Evolutionary conservation across 2,888 invertebrate species (phyloP), one percentile per base, ranked within the genome.

Genomic region (Rapana venosa): DNA sequence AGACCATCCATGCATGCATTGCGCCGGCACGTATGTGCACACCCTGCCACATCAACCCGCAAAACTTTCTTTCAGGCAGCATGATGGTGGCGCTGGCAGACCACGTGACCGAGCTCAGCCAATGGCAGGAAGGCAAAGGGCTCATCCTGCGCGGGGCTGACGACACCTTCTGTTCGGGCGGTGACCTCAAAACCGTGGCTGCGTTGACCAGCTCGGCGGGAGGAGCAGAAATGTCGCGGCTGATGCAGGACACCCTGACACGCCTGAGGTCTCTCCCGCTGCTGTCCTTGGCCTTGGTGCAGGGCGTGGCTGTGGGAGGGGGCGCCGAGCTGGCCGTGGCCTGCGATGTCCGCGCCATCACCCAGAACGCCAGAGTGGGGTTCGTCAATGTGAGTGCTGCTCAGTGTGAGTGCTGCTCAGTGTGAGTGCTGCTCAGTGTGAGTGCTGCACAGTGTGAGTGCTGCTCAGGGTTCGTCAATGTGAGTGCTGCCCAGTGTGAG

Each of bases 71-170:
- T 94, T 17, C 92, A 97, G 97, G 97, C 13, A 95, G 94, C 85
- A 97, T 97, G 97, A 97, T 97, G 96, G 95, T 96, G 17, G 96
- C 97, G 77, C 93, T 97, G n/a, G 94, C 94, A 61, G 95, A 96
- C 74, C 94, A 95, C 56, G 94, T 97, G 0, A 90, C 92, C 11
- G 94, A 95, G n/a, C 93, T 97, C 58, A 96, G 97, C 92, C 91
- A 93, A 0, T 97, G 97, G 97, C 90, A 93, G 6, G 89, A 91
- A 0, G 96, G 93, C 95, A 96, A 96, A 95, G 97, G 96, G 13
- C 91, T 97, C 17, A 94, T 97, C 26, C 89, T 97, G 8, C 94
- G 95, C 90, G 97, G 97, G 0, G 94, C 94, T 1, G 96, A 95
- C 6, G 94, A 95, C 17, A 96, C 95, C n/a, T 97, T 97, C 93